Conservation (phyloP, 2,888 invertebrate species). For the Bursaphelenchus okinawaensis region DNA sequence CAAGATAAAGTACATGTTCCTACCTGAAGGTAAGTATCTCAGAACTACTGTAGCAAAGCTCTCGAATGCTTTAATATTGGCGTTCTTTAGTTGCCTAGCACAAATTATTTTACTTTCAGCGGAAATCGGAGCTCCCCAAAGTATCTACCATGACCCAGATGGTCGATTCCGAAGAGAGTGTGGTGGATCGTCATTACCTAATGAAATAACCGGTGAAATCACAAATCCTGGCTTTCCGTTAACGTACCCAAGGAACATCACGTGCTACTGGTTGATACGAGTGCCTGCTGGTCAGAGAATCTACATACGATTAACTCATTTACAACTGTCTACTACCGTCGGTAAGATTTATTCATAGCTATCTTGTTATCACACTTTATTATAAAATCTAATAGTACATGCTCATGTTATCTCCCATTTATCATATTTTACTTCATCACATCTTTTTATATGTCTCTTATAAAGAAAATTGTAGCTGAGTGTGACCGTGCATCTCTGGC, state of each 20-base stretch:
- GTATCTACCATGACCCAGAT: slow-evolving; percentile 30
- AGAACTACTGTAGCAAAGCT: too few species aligned
- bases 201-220: slow-evolving; percentile 55
- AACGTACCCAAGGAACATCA: slow-evolving; percentile 57
- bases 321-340: slow-evolving; percentile 57
- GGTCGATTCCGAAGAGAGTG: slow-evolving; percentile 23
- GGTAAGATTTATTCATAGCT: slow-evolving; percentile 22
- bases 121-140: slow-evolving; percentile 27
- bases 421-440: too few species aligned
- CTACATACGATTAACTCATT: slow-evolving; percentile 59
- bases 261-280: slow-evolving; percentile 61
- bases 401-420: too few species aligned
- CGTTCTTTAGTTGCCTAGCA: too few species aligned
- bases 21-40: slow-evolving; percentile 47
- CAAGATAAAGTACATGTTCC: slow-evolving; percentile 33
- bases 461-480: slow-evolving; percentile 43
- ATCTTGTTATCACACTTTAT: too few species aligned
- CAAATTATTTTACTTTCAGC: too few species aligned
- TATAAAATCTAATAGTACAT: too few species aligned
- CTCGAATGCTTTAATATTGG: too few species aligned
- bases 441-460: too few species aligned
- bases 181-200: slow-evolving; percentile 25
- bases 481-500: slow-evolving; percentile 59
- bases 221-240: slow-evolving; percentile 60
- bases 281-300: slow-evolving; percentile 59